These are phyloP conservation scores for Cepaea hortensis DNA, from an alignment of 2,888 invertebrate species.

Conservation along the genomic window DNA sequence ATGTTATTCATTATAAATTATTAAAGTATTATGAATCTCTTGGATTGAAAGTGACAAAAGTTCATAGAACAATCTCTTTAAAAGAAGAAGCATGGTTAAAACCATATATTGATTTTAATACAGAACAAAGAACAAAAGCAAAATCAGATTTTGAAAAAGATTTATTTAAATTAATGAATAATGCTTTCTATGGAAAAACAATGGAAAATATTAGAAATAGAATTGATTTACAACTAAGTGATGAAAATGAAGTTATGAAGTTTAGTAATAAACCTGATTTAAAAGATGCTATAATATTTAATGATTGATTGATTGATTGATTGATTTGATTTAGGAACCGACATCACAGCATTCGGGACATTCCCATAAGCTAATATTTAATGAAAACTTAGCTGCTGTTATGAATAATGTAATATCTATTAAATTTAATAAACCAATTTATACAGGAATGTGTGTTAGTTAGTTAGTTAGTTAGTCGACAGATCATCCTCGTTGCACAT, in stretches of 20 bases:
- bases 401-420: slow-evolving; percentile 33
- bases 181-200: slow-evolving; percentile 34
- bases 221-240: slow-evolving; percentile 4
- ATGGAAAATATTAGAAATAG: slow-evolving; percentile 11
- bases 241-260: slow-evolving; percentile 9
- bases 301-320: no score
- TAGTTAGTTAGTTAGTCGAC: no score
- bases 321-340: no score
- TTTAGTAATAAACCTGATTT: slow-evolving; percentile 15
- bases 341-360: no score
- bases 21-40: slow-evolving; percentile 64
- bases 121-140: slow-evolving; percentile 58
- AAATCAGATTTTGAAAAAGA: slow-evolving; percentile 70
- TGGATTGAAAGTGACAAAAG: slow-evolving; percentile 58
- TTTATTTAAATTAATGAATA: slow-evolving; percentile 55
- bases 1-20: slow-evolving; percentile 67
- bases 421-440: slow-evolving; percentile 51
- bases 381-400: slow-evolving; percentile 48
- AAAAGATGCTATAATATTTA: slow-evolving; percentile 47
- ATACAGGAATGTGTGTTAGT: slow-evolving; percentile 43
- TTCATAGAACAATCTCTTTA: slow-evolving; percentile 61
- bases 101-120: slow-evolving; percentile 67
- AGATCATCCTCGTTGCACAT: no score
- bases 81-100: slow-evolving; percentile 63
- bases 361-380: no score